Base-by-base conservation (phyloP, 2,797 vertebrate genomes). In the Tragelaphus oryx region DNA sequence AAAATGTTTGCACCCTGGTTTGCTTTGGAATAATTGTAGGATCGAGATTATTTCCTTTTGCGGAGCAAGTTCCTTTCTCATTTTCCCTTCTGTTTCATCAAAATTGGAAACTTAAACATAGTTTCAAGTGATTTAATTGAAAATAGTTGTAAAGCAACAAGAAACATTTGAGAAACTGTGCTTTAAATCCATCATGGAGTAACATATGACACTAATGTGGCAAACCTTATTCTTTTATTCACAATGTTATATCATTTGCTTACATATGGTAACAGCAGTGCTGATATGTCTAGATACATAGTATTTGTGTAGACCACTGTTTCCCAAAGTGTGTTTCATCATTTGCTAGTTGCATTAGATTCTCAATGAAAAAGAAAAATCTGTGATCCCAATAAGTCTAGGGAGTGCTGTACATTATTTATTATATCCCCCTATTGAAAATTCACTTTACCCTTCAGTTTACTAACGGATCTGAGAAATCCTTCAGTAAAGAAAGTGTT, bases 1-100 rank as follows among this genome's bases (percentile, higher is more conserved):
- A 97, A 94, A 95, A 84, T 92, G 89, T 96, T 96, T 96, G 89
- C n/a, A 30, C 93, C 59, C 76, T 33, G 26, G 92, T 94, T 94
- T 97, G 85, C 71, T 96, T 92, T 84, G 88, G 85, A 78, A 78
- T 95, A 86, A 82, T 86, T 96, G 68, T 94, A 91, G 46, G 75
- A 94, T 62, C 79, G 74, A 87, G 84, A 95, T 95, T 57, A 88
- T 91, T 96, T 96, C 89, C 65, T 94, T 96, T 87, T 55, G 82
- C 50, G 68, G 68, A 96, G 48, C 3, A 26, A 85, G 22, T 93
- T 91, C 44, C 54, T 46, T 81, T 95, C 93, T 82, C 85, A 60
- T 81, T 95, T 90, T 83, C 33, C 28, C 74, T 85, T 81, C 78
- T 95, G 76, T 87, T 62, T 91, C 54, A 85, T 89, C 78, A 24